Evolutionary conservation across 53 echinoderm and acorn worm species (phyloP).

Genomic region (Stichopus horrens): DNA sequence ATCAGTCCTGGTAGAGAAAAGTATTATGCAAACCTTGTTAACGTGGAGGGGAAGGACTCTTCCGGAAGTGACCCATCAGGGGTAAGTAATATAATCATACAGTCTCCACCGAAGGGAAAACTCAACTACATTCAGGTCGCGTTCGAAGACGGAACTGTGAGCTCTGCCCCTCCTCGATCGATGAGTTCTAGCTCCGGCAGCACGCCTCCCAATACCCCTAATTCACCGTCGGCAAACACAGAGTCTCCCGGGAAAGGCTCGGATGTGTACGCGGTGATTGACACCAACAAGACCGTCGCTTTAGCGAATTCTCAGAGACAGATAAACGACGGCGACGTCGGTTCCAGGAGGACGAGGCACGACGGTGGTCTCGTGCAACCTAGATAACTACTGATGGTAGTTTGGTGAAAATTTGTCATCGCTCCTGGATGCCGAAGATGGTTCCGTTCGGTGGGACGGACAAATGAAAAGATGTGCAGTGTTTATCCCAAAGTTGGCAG

Average conservation of each 20-base stretch:
- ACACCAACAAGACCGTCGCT: slow-evolving; percentile 86
- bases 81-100: not conserved
- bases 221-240: slow-evolving; percentile 51
- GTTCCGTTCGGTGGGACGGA: too few relatives aligned
- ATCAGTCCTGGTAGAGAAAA: slow-evolving; percentile 60
- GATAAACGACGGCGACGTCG: slow-evolving; percentile 65
- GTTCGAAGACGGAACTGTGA: slow-evolving; percentile 61
- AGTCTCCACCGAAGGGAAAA: slow-evolving; percentile 75
- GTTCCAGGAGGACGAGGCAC: slow-evolving; percentile 75
- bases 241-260: slow-evolving; percentile 58
- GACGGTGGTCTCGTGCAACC: slow-evolving; percentile 48
- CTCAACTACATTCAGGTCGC: slow-evolving; percentile 93
- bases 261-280: slow-evolving; percentile 88
- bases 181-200: slow-evolving; percentile 69
- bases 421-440: not conserved
- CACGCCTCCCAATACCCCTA: slow-evolving; percentile 84
- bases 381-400: not conserved
- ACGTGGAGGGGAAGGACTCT: slow-evolving; percentile 55
- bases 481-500: too few relatives aligned
- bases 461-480: too few relatives aligned
- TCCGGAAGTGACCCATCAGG: slow-evolving; percentile 5
- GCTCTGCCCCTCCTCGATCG: slow-evolving; percentile 43
- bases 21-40: slow-evolving; percentile 82
- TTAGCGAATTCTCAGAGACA: slow-evolving; percentile 81
- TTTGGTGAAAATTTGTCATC: not conserved